Conservation (phyloP, 2,888 invertebrate genomes). For the Parelbella ahira region DNA sequence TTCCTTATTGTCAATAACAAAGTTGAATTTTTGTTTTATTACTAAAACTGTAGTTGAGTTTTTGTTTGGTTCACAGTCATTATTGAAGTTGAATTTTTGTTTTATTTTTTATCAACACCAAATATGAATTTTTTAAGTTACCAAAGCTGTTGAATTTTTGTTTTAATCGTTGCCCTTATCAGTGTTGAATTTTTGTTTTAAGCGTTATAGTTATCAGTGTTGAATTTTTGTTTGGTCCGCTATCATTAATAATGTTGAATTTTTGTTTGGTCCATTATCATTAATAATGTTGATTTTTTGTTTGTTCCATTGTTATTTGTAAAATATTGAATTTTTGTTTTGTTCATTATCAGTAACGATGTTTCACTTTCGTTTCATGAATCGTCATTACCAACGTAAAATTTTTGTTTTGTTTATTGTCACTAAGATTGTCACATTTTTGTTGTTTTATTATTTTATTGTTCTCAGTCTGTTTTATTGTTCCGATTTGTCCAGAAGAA, state of each 20-base stretch:
- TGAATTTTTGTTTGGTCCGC: constrained; percentile 20
- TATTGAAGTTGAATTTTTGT: no score
- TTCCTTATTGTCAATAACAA: no score
- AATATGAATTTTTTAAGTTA: no score
- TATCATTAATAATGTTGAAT: constrained; percentile 21
- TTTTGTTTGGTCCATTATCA: constrained; percentile 30
- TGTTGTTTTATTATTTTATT: no score
- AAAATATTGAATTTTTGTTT: constrained; percentile 13
- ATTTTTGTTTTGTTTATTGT: neutral
- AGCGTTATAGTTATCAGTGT: constrained; percentile 13
- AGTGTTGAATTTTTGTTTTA: constrained; percentile 30
- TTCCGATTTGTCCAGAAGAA: no score
- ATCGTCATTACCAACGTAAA: no score
- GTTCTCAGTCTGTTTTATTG: no score
- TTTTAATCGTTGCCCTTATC: neutral
- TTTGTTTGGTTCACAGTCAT: no score
- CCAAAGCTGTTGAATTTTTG: no score
- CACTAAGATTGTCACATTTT: constrained; percentile 27
- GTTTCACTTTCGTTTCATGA: neutral
- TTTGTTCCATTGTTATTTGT: neutral
- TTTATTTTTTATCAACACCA: no score
- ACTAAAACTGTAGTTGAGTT: no score
- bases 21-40: no score
- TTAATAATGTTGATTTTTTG: neutral
- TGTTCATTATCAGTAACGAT: constrained; percentile 10